A percentile compares a stretch with the other conserved stretches of the same genome.
phyloP scores from a whole-genome alignment of 37 sponge, comb jelly and placozoan genomes.

The Haliclona indistincta region DNA sequence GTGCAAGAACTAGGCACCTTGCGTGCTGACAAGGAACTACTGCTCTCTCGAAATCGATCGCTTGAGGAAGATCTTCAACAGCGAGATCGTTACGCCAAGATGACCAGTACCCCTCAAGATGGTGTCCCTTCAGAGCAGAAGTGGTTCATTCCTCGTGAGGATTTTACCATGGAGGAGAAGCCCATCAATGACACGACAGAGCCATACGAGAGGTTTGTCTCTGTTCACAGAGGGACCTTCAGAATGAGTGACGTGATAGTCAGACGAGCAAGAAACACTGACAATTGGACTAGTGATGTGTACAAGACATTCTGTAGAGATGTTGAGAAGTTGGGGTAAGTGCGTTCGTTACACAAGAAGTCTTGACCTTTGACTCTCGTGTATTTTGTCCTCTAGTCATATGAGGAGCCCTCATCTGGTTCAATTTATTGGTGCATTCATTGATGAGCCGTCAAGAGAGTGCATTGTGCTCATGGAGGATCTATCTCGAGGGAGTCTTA shows the following conservation, averaged over 20 bases:
- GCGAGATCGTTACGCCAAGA: neutral
- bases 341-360: neutral
- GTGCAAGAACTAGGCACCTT: conserved; percentile 8
- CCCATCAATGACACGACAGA: neutral
- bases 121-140: neutral
- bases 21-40: conserved; percentile 28
- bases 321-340: conserved; percentile 41
- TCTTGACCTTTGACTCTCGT: neutral
- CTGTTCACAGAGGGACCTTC: conserved; percentile 31
- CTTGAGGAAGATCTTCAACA: conserved; percentile 23
- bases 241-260: conserved; percentile 30
- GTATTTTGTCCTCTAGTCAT: conserved; percentile 19
- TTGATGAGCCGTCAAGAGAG: neutral
- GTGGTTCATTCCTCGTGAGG: neutral
- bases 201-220: conserved; percentile 13
- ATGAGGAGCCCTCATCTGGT: conserved; percentile 64
- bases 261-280: conserved; percentile 4
- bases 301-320: conserved; percentile 30
- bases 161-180: neutral
- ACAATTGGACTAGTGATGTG: conserved; percentile 11
- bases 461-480: conserved; percentile 38
- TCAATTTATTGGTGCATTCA: conserved; percentile 36
- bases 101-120: neutral
- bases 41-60: conserved; percentile 13
- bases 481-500: conserved; percentile 29